Evolutionary conservation across 2,797 vertebrate species (phyloP).

Genomic region (Microchirus variegatus): DNA sequence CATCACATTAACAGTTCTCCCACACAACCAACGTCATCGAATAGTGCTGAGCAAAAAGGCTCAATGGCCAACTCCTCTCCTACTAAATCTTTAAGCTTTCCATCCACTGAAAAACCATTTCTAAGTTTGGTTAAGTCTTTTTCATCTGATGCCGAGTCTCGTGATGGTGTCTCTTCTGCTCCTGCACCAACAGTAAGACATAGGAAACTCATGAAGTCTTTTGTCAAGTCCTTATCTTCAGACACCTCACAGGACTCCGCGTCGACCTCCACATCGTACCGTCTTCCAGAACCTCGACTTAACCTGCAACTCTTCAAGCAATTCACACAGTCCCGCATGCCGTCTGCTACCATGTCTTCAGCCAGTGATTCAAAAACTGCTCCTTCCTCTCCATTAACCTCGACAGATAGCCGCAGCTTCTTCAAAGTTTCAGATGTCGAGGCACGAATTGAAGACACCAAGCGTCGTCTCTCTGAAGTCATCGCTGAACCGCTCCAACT

Average conservation of each 20-base stretch:
- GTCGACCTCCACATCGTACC: slow-evolving; percentile 74
- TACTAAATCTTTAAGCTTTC: slow-evolving; percentile 83
- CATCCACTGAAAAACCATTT: slow-evolving; percentile 88
- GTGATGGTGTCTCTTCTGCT: slow-evolving; percentile 72
- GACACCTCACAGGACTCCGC: slow-evolving; percentile 90
- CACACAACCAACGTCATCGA: slow-evolving; percentile 57
- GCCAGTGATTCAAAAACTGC: slow-evolving; percentile 92
- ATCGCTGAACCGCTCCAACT: slow-evolving; percentile 95
- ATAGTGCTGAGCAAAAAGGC: slow-evolving; percentile 48
- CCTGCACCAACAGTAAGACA: slow-evolving; percentile 81
- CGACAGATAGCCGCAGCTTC: slow-evolving; percentile 92
- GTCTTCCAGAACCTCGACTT: slow-evolving; percentile 89
- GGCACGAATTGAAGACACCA: slow-evolving; percentile 96
- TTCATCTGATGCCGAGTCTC: slow-evolving; percentile 89
- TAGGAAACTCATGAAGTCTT: slow-evolving; percentile 91
- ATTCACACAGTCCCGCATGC: slow-evolving; percentile 90
- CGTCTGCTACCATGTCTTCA: slow-evolving; percentile 47
- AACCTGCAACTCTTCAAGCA: slow-evolving; percentile 96
- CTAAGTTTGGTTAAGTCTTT: slow-evolving; percentile 89
- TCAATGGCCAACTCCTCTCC: slow-evolving; percentile 78
- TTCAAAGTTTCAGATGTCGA: slow-evolving; percentile 98
- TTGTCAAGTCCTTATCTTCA: slow-evolving; percentile 96
- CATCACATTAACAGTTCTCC: slow-evolving; percentile 67
- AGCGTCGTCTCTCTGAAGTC: slow-evolving; percentile 93
- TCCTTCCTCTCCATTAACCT: slow-evolving; percentile 91